Evolutionary conservation across 2,113 vertebrate genomes (phyloP).

Genomic region (Aegypius monachus): DNA sequence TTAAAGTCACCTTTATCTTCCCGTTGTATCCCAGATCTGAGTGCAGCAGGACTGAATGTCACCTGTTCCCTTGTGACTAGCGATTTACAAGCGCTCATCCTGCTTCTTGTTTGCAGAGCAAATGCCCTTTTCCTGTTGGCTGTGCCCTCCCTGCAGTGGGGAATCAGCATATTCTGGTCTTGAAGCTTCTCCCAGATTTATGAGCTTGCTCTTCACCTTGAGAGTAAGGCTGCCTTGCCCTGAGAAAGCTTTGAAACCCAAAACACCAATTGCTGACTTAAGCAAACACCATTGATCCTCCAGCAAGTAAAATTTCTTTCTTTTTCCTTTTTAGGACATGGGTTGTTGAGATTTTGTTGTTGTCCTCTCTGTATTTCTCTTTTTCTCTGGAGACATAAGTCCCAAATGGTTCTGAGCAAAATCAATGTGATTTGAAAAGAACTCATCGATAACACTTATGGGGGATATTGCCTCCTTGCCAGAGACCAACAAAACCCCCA

Average conservation of each 20-base stretch:
- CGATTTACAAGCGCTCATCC: conserved; percentile 19
- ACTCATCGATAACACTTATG: background rate
- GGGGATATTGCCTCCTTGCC: background rate
- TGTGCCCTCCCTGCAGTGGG: conserved; percentile 24
- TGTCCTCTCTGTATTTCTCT: background rate
- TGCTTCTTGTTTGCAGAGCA: conserved; percentile 38
- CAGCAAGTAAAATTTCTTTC: background rate
- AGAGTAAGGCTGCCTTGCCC: background rate
- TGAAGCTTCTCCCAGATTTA: conserved; percentile 59
- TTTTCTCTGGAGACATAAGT: background rate
- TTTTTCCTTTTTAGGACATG: background rate
- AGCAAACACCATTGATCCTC: conserved; percentile 30
- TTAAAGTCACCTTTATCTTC: background rate
- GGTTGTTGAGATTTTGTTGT: background rate
- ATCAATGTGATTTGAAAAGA: background rate
- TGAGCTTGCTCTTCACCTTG: conserved; percentile 58
- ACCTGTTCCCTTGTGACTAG: conserved; percentile 34
- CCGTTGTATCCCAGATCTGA: background rate
- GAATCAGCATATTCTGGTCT: conserved; percentile 50
- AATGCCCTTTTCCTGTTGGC: conserved; percentile 50
- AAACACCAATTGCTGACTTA: conserved; percentile 38
- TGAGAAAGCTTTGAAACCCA: conserved; percentile 37
- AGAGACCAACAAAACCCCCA: background rate
- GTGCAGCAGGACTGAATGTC: conserved; percentile 50
- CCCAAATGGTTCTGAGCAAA: background rate